Conservation (phyloP, 2,888 invertebrate species). For the Ochropleura plecta region DNA sequence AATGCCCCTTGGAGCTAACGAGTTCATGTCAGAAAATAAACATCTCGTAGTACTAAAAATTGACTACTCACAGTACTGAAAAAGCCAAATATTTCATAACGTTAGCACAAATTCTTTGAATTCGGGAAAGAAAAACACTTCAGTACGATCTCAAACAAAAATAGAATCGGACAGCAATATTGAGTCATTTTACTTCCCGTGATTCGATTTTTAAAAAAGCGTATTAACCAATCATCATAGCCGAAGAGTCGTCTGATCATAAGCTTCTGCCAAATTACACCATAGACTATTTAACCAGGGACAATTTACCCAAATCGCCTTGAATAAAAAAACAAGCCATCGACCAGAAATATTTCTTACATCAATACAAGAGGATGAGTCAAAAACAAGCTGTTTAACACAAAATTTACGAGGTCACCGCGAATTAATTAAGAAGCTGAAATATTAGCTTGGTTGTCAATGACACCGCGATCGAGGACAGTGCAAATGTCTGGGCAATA, state of each 20-base stretch:
- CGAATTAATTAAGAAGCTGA: slow-evolving; percentile 58
- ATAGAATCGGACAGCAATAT: slow-evolving; percentile 41
- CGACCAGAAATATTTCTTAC: slow-evolving; percentile 36
- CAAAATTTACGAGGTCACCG: slow-evolving; percentile 59
- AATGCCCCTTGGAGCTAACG: neutral
- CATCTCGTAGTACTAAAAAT: slow-evolving; percentile 1
- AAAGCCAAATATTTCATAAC: slow-evolving; percentile 37
- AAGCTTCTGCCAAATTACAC: slow-evolving; percentile 12
- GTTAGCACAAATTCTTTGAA: slow-evolving; percentile 35
- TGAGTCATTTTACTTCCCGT: slow-evolving; percentile 30
- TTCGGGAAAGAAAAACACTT: slow-evolving; percentile 24
- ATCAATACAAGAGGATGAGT: slow-evolving; percentile 49
- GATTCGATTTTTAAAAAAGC: slow-evolving; percentile 8
- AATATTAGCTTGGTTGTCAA: slow-evolving; percentile 53
- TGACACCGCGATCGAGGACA: slow-evolving; percentile 41
- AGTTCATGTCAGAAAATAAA: slow-evolving; percentile 1
- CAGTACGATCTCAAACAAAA: slow-evolving; percentile 22
- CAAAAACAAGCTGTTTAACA: slow-evolving; percentile 51
- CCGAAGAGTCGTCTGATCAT: neutral
- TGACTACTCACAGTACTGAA: neutral
- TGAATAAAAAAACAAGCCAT: slow-evolving; percentile 38
- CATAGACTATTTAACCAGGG: slow-evolving; percentile 35
- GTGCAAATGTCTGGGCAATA: slow-evolving; percentile 40
- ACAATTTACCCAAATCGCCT: slow-evolving; percentile 45
- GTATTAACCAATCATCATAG: slow-evolving; percentile 40